Percentiles rank a stretch among this genome's conserved stretches.
phyloP scores from a whole-genome alignment of 2,888 invertebrate species.

The Chloroclysta siterata region DNA sequence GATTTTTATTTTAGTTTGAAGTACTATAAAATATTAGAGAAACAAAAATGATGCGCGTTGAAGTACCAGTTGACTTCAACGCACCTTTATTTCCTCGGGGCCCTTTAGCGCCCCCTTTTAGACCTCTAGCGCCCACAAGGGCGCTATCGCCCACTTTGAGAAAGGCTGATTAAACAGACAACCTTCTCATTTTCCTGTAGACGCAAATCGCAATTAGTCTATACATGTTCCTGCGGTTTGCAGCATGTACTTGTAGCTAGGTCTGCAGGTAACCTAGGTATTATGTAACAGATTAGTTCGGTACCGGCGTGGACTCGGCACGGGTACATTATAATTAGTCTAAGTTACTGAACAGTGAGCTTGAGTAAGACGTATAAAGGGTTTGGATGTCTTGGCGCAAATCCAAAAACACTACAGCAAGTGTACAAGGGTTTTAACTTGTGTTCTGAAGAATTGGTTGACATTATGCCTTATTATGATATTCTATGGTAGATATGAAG shows the following conservation, averaged over 20 bases:
- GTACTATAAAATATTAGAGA: too few species aligned
- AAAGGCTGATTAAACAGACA: background rate
- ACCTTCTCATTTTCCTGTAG: constrained; percentile 9
- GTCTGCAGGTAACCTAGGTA: constrained; percentile 25
- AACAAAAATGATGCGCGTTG: too few species aligned
- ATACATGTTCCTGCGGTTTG: constrained; percentile 23
- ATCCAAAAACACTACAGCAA: background rate
- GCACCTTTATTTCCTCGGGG: too few species aligned
- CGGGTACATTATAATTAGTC: constrained; percentile 26
- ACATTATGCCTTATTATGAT: too few species aligned
- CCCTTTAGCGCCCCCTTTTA: too few species aligned
- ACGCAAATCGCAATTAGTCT: constrained; percentile 20
- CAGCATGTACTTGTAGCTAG: constrained; percentile 1
- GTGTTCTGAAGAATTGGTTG: too few species aligned
- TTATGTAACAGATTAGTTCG: constrained; percentile 29
- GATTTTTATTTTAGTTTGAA: too few species aligned
- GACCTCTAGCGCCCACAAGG: too few species aligned
- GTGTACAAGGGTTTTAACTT: too few species aligned
- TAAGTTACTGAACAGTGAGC: constrained; percentile 9
- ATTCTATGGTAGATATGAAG: too few species aligned
- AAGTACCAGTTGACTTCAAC: too few species aligned
- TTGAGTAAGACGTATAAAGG: constrained; percentile 10
- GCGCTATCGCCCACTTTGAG: too few species aligned
- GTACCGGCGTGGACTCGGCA: constrained; percentile 11
- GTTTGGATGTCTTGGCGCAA: constrained; percentile 9